phyloP scores from a whole-genome alignment of 2,113 vertebrate species.

The Xiphophorus hellerii region DNA sequence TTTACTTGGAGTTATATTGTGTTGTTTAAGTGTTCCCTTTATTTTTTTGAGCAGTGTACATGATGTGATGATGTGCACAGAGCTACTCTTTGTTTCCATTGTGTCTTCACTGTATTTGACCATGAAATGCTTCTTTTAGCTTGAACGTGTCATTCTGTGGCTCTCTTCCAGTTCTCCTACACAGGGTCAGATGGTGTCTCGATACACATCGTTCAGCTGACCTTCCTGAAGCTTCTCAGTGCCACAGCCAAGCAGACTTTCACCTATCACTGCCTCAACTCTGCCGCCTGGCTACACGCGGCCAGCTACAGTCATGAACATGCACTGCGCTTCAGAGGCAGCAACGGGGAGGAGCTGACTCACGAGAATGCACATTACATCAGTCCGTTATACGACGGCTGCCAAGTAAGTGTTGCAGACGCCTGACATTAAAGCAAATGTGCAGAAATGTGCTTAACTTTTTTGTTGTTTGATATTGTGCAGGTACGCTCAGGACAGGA shows the following conservation, averaged over 20 bases:
- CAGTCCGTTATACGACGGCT: constrained; percentile 88
- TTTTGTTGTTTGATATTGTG: constrained; percentile 17
- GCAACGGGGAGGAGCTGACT: constrained; percentile 91
- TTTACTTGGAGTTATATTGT: no score
- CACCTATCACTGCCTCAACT: constrained; percentile 95
- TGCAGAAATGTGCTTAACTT: not conserved
- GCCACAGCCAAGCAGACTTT: constrained; percentile 91
- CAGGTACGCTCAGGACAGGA: constrained; percentile 91
- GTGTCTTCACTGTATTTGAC: not conserved
- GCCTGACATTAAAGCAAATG: not conserved
- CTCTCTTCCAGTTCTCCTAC: constrained; percentile 86
- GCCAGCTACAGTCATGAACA: constrained; percentile 82
- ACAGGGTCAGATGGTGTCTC: constrained; percentile 86
- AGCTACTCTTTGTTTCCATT: not conserved
- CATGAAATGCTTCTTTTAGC: not conserved
- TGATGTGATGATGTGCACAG: not conserved
- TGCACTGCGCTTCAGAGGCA: constrained; percentile 90
- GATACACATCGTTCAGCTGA: constrained; percentile 93
- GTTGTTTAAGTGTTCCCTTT: no score
- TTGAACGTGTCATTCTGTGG: not conserved
- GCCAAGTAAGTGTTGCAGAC: constrained; percentile 79
- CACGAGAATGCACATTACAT: constrained; percentile 90
- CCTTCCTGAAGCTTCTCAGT: constrained; percentile 93
- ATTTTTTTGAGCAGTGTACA: no score
- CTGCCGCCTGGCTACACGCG: constrained; percentile 88